Base-by-base conservation (phyloP, 1,140 invertebrate species). In the Oryctes rhinoceros region DNA sequence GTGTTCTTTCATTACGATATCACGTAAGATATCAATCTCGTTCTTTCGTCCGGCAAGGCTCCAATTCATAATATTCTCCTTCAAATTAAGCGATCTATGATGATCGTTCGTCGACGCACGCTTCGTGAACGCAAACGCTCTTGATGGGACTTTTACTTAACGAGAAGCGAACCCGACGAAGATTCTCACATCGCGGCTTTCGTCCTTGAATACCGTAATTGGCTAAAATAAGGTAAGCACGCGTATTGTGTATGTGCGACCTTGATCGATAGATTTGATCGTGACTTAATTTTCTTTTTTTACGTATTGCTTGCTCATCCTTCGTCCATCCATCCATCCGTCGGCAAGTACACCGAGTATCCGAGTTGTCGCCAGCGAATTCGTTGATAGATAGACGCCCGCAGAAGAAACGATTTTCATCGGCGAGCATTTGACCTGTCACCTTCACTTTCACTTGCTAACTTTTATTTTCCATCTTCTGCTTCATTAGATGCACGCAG, bases 211-310 rank as follows among this genome's bases (percentile, higher is more conserved):
- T n/a, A 15, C 53, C 18, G 53, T n/a, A 59, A 59, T 59, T 59
- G 53, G 53, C 5, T 59, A 44, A 44, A 44, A 44, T 44, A 44
- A 59, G 15, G 53, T 59, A 59, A 59, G 53, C 18, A 59, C 15
- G n/a, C 53, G 53, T 18, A 59, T 18, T 59, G 53, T 59, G 53
- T 18, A 59, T 59, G 18, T 59, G 15, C 53, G 18, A 18, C 53
- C 53, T 59, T 59, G 53, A 59, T 59, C 53, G 53, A 59, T 59
- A 59, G 53, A 59, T 59, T 59, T 59, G 53, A 59, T 59, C 53
- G 18, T 59, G 53, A 59, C 53, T 59, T 18, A 13, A 59, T 59
- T 59, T 59, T 59, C 3, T 59, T 44, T 59, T 59, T n/a, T 59
- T 44, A 7, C 6, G 18, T 1, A 18, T 13, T 59, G 13, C 53